Evolutionary conservation across 2,888 invertebrate genomes (phyloP), one percentile per base, ranked within the genome.

Genomic region (Clusia tigrina): DNA sequence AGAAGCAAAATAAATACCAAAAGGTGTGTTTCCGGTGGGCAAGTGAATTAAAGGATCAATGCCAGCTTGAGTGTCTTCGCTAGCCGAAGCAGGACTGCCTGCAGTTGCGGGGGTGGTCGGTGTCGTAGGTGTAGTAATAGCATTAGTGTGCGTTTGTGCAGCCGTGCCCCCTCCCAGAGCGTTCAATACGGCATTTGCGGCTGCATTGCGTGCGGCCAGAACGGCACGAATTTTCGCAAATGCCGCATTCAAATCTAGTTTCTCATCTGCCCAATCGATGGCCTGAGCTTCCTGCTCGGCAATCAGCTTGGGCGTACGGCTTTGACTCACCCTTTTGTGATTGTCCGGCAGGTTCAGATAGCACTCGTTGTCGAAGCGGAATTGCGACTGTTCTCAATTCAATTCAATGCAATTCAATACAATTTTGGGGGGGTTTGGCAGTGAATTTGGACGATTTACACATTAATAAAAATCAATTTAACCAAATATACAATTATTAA

Each of bases 331-430:
- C 94, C 95, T 90, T 90, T 95, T 95, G 88, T 97, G 96, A 88
- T 96, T 96, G 88, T 98, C 98, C 86, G 96, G 95, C 83, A 98
- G 90, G 87, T 93, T 95, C 86, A 95, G 89, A 88, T 95, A 94
- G 88, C 96, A 97, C 89, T 98, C 99, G 88, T 97, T 98, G 89
- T 98, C 98, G 88, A 98, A 98, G 85, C 98, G 93, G 89, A 98
- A 99, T 87, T 98, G 98, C 88, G 97, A 97, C 96, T 98, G 91
- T 80, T 53, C 42, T 37, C 48, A 9, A 32, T 32, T 32, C 32
- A 32, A 32, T 9, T 32, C 12, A 6, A 32, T 32, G 6, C 5
- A 22, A 9, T n/a, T n/a, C n/a, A 32, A 12, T 32, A 12, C 32
- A 32, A 18, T 48, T 48, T 48, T 48, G 9, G 10, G 48, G 6